phyloP scores from a whole-genome alignment of 2,888 invertebrate species.

The Ophonus ardosiacus region DNA sequence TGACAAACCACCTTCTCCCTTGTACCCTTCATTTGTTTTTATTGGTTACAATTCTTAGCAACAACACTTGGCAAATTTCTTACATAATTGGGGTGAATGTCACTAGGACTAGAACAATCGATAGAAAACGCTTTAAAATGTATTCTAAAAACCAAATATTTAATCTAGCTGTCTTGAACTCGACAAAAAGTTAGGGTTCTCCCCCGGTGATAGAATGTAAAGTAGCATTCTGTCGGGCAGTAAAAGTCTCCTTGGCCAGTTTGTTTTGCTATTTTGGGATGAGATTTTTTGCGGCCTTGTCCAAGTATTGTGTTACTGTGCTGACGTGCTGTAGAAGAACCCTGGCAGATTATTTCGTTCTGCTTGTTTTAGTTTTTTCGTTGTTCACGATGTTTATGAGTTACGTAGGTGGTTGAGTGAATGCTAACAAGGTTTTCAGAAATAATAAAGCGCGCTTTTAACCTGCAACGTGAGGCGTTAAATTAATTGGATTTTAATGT shows the following conservation, averaged over 20 bases:
- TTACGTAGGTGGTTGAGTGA: slow-evolving; percentile 38
- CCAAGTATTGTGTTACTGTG: slow-evolving; percentile 37
- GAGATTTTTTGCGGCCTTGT: slow-evolving; percentile 35
- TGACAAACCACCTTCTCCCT: no score
- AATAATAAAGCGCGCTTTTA: slow-evolving; percentile 26
- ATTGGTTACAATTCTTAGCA: no score
- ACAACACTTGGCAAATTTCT: no score
- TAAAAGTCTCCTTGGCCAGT: slow-evolving; percentile 13
- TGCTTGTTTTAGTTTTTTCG: slow-evolving; percentile 31
- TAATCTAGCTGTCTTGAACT: not conserved
- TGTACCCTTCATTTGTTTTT: no score
- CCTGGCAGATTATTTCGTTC: slow-evolving; percentile 34
- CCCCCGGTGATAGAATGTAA: not conserved
- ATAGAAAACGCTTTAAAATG: not conserved
- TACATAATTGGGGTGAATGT: no score
- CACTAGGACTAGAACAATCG: no score
- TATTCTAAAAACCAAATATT: not conserved
- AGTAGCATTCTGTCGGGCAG: slow-evolving; percentile 6
- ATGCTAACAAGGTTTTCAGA: slow-evolving; percentile 23
- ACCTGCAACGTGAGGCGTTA: not conserved
- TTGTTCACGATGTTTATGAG: slow-evolving; percentile 27
- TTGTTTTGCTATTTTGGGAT: slow-evolving; percentile 33
- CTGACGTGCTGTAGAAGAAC: slow-evolving; percentile 4
- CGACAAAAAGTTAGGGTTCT: not conserved
- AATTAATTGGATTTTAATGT: slow-evolving; percentile 41